Conservation (phyloP, 2,113 vertebrate species). For the Crocuta crocuta region DNA sequence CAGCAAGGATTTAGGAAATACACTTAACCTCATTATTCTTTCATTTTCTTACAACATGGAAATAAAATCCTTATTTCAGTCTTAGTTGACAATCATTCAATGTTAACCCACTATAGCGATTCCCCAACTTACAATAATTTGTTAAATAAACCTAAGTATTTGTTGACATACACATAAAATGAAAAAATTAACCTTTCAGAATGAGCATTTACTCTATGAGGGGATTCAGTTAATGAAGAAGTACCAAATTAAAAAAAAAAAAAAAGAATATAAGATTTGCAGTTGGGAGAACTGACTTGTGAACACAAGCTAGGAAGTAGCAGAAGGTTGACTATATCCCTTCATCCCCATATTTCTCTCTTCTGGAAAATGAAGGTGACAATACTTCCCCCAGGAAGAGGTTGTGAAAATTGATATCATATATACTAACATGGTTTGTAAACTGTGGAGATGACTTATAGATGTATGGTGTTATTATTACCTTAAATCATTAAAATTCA, state of each 20-base stretch:
- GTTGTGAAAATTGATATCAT: not conserved
- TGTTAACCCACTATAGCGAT: not conserved
- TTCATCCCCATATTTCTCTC: not conserved
- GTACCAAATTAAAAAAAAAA: not conserved
- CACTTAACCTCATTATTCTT: not conserved
- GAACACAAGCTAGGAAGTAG: not conserved
- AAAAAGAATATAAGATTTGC: conserved; percentile 37
- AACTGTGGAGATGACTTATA: conserved; percentile 30
- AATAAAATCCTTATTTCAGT: not conserved
- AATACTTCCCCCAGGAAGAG: not conserved
- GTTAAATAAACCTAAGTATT: conserved; percentile 10
- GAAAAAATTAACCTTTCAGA: conserved; percentile 43
- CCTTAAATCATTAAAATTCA: conserved; percentile 44
- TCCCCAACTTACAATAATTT: not conserved
- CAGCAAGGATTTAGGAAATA: not conserved
- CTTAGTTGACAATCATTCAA: not conserved
- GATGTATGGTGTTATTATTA: not conserved
- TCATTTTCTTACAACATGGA: not conserved
- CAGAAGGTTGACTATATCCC: not conserved
- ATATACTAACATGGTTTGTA: not conserved
- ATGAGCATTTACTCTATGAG: conserved; percentile 8
- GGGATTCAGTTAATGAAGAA: conserved; percentile 39
- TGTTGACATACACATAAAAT: not conserved
- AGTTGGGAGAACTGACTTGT: conserved; percentile 33
- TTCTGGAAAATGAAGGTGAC: conserved; percentile 42